Percentiles rank a stretch among this genome's conserved stretches.
phyloP scores from a whole-genome alignment of 2,888 invertebrate species.

The Lepidonotus clava region DNA sequence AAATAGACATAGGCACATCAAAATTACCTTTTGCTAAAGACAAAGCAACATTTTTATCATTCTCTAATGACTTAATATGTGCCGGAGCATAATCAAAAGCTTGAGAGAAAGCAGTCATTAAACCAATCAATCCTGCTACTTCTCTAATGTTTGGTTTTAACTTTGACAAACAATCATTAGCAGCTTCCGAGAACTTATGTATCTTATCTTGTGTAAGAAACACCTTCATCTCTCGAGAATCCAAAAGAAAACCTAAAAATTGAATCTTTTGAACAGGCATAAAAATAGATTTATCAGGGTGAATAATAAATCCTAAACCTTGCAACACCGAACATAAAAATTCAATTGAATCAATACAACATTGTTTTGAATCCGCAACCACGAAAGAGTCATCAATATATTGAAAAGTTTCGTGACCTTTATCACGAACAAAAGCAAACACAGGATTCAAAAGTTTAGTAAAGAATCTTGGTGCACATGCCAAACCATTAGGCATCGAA shows the following conservation, averaged over 20 bases:
- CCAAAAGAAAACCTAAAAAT: background rate
- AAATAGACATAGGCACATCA: background rate
- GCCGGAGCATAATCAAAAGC: background rate
- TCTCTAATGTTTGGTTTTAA: background rate
- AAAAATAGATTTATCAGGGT: background rate
- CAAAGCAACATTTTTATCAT: background rate
- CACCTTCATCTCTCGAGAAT: background rate
- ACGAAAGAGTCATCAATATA: conserved; percentile 6
- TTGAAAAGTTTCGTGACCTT: background rate
- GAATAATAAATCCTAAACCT: background rate
- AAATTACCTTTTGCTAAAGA: background rate
- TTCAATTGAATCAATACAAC: background rate
- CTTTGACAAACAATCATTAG: background rate
- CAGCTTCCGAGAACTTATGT: background rate
- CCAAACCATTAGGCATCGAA: background rate
- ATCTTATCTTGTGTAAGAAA: background rate
- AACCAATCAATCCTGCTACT: background rate
- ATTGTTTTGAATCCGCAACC: background rate
- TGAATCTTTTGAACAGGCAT: background rate
- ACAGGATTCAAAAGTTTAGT: background rate
- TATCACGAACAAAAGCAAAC: background rate
- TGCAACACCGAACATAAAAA: background rate
- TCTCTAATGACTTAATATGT: conserved; percentile 10
- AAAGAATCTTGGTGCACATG: background rate
- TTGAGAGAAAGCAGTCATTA: background rate